These are phyloP conservation scores for Grapholita molesta DNA, from an alignment of 1,140 invertebrate species.

Conservation along the genomic window DNA sequence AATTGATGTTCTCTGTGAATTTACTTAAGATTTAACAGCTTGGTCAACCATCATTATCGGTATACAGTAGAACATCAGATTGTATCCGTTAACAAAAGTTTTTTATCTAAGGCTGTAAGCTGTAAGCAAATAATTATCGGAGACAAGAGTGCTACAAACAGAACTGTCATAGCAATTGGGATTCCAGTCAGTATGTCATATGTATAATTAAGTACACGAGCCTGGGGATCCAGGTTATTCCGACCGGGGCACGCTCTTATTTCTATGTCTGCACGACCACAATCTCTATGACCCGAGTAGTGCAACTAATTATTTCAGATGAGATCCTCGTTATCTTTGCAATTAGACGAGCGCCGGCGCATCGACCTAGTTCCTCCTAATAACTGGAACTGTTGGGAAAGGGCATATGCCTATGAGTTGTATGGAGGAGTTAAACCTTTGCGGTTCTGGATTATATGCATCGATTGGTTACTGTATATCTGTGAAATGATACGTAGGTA, in stretches of 20 bases:
- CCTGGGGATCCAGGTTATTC: background rate
- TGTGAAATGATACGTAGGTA: no score
- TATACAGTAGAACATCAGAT: no score
- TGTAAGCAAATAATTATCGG: no score
- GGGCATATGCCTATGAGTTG: background rate
- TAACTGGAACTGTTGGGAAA: background rate
- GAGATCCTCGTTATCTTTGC: slow-evolving; percentile 1
- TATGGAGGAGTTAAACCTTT: background rate
- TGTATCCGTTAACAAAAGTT: no score
- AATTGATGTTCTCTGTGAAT: background rate
- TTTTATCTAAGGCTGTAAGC: no score
- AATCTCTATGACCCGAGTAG: background rate
- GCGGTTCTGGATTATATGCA: no score
- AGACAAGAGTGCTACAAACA: no score
- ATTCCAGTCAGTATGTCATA: background rate
- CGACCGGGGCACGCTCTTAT: background rate
- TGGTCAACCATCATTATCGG: no score
- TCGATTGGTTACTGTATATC: no score
- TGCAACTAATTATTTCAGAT: background rate
- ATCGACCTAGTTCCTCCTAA: background rate
- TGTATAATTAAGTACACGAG: background rate
- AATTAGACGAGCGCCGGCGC: background rate
- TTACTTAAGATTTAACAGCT: no score
- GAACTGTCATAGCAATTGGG: background rate
- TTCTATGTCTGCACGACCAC: background rate